phyloP scores from a whole-genome alignment of 2,888 invertebrate genomes.

The Colletes collaris region DNA sequence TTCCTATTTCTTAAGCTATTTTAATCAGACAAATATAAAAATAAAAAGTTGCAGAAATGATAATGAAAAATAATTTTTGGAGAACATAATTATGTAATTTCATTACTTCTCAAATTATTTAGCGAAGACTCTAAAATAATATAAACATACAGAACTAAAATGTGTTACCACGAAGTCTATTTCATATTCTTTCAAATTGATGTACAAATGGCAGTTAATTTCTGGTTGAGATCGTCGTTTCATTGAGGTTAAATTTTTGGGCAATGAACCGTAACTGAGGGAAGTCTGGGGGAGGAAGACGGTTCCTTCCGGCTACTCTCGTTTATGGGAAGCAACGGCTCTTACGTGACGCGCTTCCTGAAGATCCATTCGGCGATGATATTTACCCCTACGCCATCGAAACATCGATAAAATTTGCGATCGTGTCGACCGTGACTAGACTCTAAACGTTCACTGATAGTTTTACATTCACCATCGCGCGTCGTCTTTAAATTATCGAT shows the following conservation, averaged over 20 bases:
- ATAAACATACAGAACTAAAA: no score
- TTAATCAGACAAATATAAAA: no score
- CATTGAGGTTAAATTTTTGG: slow-evolving; percentile 16
- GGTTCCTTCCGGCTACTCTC: slow-evolving; percentile 47
- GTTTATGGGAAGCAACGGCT: slow-evolving; percentile 40
- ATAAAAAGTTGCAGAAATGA: no score
- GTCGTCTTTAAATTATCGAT: background rate
- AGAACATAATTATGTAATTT: no score
- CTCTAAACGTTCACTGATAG: background rate
- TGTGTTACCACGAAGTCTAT: no score
- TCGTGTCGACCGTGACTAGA: slow-evolving; percentile 23
- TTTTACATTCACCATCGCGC: background rate
- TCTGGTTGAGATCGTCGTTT: background rate
- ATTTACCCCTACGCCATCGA: slow-evolving; percentile 34
- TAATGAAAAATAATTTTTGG: no score
- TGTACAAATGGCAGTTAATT: no score
- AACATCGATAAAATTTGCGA: slow-evolving; percentile 48
- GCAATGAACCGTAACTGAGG: background rate
- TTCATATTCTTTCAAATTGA: no score
- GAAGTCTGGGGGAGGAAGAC: slow-evolving; percentile 12
- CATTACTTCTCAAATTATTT: no score
- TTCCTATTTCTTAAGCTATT: no score
- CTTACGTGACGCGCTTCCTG: slow-evolving; percentile 57
- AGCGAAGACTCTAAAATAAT: no score
- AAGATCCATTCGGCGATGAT: slow-evolving; percentile 17